Evolutionary conservation across 2,797 vertebrate genomes (phyloP).

Genomic region (Sandelia bainsii): DNA sequence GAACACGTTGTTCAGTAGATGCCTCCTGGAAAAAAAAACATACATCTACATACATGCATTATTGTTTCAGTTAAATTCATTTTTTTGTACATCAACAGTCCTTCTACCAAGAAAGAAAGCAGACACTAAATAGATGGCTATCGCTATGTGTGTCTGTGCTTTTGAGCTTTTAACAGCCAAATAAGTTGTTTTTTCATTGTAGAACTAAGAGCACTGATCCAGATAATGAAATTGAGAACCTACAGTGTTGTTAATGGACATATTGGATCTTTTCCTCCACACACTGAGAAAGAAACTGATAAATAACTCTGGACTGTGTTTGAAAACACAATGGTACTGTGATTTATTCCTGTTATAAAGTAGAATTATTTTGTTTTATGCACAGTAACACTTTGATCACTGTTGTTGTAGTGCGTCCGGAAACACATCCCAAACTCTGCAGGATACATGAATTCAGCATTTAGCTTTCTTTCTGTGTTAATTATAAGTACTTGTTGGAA

Average conservation of each 20-base stretch:
- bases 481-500: conserved; percentile 12
- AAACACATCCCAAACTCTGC: conserved; percentile 1
- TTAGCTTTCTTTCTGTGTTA: not conserved
- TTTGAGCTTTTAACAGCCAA: conserved; percentile 39
- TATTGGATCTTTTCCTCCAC: conserved; percentile 12
- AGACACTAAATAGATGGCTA: conserved; percentile 7
- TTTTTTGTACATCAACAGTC: not conserved
- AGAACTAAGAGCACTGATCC: conserved; percentile 41
- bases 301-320: not conserved
- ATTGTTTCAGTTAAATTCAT: not conserved
- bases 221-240: conserved; percentile 31
- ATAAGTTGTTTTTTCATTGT: conserved; percentile 29
- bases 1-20: conserved; percentile 5
- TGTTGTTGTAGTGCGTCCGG: not conserved
- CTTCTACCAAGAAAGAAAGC: not conserved
- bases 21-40: not conserved
- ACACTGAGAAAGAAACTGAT: not conserved
- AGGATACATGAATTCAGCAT: not conserved
- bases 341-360: conserved; percentile 15
- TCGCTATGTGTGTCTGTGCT: conserved; percentile 29
- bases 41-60: not conserved
- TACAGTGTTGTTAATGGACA: conserved; percentile 1
- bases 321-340: not conserved
- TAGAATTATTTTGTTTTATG: not conserved
- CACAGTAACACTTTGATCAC: not conserved